Conservation (phyloP, 2,113 vertebrate species). For the Notiomystis cincta region DNA sequence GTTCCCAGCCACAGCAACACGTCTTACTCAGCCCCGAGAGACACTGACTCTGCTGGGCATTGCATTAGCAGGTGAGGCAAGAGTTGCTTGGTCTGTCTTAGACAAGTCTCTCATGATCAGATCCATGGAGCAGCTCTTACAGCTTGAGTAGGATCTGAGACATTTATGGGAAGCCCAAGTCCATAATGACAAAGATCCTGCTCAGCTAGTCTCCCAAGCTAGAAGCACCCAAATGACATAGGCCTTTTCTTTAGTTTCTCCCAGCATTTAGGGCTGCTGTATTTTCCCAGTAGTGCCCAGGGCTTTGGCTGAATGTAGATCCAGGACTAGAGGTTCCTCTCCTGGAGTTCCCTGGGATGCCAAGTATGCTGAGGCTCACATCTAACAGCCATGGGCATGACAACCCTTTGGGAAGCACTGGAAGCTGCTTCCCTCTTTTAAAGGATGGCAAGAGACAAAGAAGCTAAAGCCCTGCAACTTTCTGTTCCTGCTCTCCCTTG, state of each 20-base stretch:
- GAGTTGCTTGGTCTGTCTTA: background rate
- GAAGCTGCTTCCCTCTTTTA: background rate
- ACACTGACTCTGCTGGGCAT: rapidly evolving
- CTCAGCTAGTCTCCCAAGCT: background rate
- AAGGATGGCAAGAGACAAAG: background rate
- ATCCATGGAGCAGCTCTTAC: background rate
- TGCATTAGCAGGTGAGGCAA: background rate
- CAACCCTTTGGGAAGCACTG: background rate
- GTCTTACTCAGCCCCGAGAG: background rate
- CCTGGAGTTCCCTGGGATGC: background rate
- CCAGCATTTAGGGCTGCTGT: background rate
- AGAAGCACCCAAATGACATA: background rate
- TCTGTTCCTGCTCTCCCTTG: background rate
- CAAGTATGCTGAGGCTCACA: background rate
- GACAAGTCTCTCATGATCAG: background rate
- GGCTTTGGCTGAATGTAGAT: background rate
- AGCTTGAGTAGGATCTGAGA: background rate
- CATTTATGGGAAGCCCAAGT: background rate
- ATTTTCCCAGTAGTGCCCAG: background rate
- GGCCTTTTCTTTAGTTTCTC: background rate
- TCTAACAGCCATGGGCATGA: background rate
- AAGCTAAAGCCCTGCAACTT: background rate
- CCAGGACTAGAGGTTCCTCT: background rate
- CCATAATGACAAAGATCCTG: background rate
- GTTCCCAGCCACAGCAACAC: background rate